phyloP scores from a whole-genome alignment of 2,797 vertebrate species.

The Pipistrellus nathusii region DNA sequence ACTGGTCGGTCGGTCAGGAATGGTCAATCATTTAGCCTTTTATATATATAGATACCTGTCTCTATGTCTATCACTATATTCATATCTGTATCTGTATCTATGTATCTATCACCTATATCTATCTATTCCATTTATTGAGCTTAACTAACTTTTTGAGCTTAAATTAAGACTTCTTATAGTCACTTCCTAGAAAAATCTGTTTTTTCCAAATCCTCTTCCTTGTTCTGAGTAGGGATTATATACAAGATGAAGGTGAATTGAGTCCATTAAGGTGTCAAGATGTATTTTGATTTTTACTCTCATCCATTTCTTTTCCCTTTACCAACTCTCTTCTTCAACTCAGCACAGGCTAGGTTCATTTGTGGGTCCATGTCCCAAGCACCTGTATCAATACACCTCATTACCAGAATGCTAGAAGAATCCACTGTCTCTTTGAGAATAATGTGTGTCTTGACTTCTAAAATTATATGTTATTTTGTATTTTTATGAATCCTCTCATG shows the following conservation, averaged over 20 bases:
- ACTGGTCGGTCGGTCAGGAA: no score
- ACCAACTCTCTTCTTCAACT: not conserved
- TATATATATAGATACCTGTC: no score
- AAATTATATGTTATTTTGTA: not conserved
- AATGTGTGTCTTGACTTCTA: not conserved
- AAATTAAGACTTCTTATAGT: not conserved
- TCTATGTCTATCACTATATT: not conserved
- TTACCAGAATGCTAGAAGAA: not conserved
- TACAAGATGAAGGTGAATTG: not conserved
- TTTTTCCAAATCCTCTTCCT: not conserved
- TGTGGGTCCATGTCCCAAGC: not conserved
- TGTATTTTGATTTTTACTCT: not conserved
- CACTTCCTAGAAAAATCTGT: not conserved
- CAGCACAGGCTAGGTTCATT: no score
- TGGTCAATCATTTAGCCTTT: no score
- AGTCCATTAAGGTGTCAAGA: not conserved
- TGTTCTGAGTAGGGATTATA: not conserved
- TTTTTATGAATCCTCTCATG: not conserved
- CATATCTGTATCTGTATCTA: not conserved
- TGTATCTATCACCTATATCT: not conserved
- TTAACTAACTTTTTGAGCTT: not conserved
- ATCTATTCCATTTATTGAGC: not conserved
- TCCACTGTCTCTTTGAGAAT: not conserved
- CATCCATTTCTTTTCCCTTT: not conserved
- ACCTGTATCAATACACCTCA: not conserved